Conservation (phyloP, 2,113 vertebrate genomes). For the Cepphus grylle region DNA sequence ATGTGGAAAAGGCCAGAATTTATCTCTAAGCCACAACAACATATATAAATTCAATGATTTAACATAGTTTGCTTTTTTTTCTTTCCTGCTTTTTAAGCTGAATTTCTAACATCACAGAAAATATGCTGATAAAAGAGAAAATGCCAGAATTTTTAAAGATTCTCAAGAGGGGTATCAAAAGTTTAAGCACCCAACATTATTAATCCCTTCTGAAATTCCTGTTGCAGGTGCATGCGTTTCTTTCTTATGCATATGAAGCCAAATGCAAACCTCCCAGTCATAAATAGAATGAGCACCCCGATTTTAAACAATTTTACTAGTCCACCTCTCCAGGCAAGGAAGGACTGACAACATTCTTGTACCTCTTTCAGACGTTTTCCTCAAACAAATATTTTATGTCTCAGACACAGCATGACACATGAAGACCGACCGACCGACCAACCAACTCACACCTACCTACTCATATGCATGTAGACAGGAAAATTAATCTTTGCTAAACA, state of each 20-base stretch:
- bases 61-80: rapidly evolving
- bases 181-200: background rate
- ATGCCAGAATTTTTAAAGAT: background rate
- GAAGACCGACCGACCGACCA: background rate
- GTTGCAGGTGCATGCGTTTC: background rate
- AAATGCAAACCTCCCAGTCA: background rate
- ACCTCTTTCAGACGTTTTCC: background rate
- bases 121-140: background rate
- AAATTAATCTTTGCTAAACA: background rate
- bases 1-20: background rate
- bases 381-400: background rate
- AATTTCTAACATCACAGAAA: background rate
- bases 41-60: background rate
- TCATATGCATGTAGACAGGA: background rate
- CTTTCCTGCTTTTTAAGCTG: background rate
- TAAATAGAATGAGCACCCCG: background rate
- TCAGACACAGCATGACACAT: rapidly evolving
- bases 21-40: background rate
- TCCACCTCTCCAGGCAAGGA: background rate
- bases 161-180: background rate
- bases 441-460: rapidly evolving
- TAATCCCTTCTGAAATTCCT: background rate
- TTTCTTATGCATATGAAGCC: background rate
- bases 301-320: background rate
- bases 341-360: background rate